These are phyloP conservation scores for Drosophila albomicans DNA, from an alignment of 1,140 invertebrate species.

Conservation along the genomic window DNA sequence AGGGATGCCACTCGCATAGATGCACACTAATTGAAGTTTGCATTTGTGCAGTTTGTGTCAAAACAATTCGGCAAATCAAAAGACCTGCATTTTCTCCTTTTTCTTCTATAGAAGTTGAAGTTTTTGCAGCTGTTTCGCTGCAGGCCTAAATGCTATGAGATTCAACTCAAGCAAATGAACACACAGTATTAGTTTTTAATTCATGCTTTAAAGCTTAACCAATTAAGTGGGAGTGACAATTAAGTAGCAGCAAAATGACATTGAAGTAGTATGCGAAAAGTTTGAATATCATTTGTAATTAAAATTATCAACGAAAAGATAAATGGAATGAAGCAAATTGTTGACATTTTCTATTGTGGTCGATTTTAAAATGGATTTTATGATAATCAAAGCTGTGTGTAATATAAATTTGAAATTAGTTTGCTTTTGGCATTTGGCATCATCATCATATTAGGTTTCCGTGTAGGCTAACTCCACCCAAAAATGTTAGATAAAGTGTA, in stretches of 20 bases:
- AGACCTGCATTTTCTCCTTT: slow-evolving; percentile 5
- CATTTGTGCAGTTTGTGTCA: slow-evolving; percentile 61
- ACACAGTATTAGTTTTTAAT: slow-evolving; percentile 39
- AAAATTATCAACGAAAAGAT: neutral
- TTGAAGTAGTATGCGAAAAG: neutral
- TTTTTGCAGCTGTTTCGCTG: slow-evolving; percentile 49
- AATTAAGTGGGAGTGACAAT: slow-evolving; percentile 17
- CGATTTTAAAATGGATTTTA: slow-evolving; percentile 33
- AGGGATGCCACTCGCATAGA: neutral
- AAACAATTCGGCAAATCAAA: slow-evolving; percentile 63
- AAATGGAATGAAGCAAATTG: neutral
- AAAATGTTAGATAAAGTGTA: slow-evolving; percentile 24
- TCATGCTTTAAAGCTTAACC: slow-evolving; percentile 27
- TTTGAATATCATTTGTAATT: neutral
- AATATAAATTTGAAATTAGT: slow-evolving; percentile 37
- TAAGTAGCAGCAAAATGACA: neutral
- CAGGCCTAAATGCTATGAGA: slow-evolving; percentile 17
- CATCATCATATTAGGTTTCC: slow-evolving; percentile 11
- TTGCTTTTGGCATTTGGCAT: slow-evolving; percentile 40
- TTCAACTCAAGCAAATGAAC: slow-evolving; percentile 14
- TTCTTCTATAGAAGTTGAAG: slow-evolving; percentile 2
- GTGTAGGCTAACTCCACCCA: neutral
- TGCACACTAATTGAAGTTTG: slow-evolving; percentile 71
- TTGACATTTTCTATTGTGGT: slow-evolving; percentile 34
- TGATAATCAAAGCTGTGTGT: slow-evolving; percentile 21